A percentile compares a stretch with the other conserved stretches of the same genome.
phyloP scores from a whole-genome alignment of 2,888 invertebrate genomes.

The Spisula subtruncata region DNA sequence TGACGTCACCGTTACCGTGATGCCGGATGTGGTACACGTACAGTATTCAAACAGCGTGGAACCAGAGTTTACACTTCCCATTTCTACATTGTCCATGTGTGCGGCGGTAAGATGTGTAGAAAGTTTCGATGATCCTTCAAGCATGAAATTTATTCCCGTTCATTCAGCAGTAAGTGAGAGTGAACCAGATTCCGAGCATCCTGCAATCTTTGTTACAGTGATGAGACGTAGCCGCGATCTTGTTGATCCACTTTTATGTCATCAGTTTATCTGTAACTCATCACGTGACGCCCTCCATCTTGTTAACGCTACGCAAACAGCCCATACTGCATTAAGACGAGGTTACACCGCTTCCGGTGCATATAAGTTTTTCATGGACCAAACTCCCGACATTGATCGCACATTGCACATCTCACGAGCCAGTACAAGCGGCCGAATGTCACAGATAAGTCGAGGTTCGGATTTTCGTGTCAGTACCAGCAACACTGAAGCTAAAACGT shows the following conservation, averaged over 20 bases:
- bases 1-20: slow-evolving; percentile 51
- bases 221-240: slow-evolving; percentile 45
- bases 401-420: slow-evolving; percentile 39
- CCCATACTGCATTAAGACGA: slow-evolving; percentile 55
- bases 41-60: slow-evolving; percentile 30
- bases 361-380: slow-evolving; percentile 63
- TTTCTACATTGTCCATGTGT: slow-evolving; percentile 61
- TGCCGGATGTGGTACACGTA: slow-evolving; percentile 54
- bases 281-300: slow-evolving; percentile 67
- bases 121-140: slow-evolving; percentile 30
- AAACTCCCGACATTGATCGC: slow-evolving; percentile 60
- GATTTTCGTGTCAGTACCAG: background rate
- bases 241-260: slow-evolving; percentile 43
- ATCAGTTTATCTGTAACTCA: slow-evolving; percentile 58
- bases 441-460: slow-evolving; percentile 26
- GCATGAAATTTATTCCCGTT: slow-evolving; percentile 63
- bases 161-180: slow-evolving; percentile 56
- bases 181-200: slow-evolving; percentile 59
- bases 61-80: slow-evolving; percentile 43
- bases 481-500: slow-evolving; percentile 43
- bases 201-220: slow-evolving; percentile 57
- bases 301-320: slow-evolving; percentile 68
- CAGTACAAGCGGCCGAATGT: slow-evolving; percentile 13
- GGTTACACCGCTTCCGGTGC: slow-evolving; percentile 55
- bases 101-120: slow-evolving; percentile 64